Base-by-base conservation (phyloP, 2,888 invertebrate genomes). In the Pantelozetes paolii region DNA sequence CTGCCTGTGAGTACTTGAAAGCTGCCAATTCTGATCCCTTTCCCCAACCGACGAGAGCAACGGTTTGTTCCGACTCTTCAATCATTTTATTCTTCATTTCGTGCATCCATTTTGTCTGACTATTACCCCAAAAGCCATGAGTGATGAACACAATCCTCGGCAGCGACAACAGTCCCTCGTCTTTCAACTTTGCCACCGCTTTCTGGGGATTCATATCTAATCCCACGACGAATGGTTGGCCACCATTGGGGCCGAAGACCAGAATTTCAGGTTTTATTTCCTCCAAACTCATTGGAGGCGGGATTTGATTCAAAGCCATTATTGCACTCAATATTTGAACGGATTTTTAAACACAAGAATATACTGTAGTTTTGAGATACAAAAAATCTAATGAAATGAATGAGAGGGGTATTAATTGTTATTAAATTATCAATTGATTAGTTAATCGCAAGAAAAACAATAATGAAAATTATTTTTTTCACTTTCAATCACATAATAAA, bases 81-180 rank as follows among this genome's bases (percentile, higher is more conserved):
- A 71, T n/a, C 36, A 74, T 71, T 30, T 71, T 74, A 57, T 62
- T 13, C 18, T 71, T 74, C 74, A 74, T 26, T 50, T 74, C 74
- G 40, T 74, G 74, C 28, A 74, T 54, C 74, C 74, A 74, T 62
- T 70, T 74, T n/a, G 74, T 71, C 36, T 71, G 32, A 42, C 59
- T 45, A 48, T 70, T 74, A 11, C 74, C 70, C 74, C 74, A 74
- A 40, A 74, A 71, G 54, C 74, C 74, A 54, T 74, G 74, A 23
- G 74, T 59, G 2, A 74, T 74, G 42, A 74, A 74, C 30, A 74
- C 74, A 28, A 74, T 48, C 11, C 74, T 71, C 8, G 70, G 57
- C 54, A 42, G 30, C 2, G 70, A 70, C 9, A 74, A 36, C 9
- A 74, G 48, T 45, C 54, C 40, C 9, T 9, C 71, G 26, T 74